Base-by-base conservation (phyloP, 2,888 invertebrate species). In the Tuberolachnus salignus region DNA sequence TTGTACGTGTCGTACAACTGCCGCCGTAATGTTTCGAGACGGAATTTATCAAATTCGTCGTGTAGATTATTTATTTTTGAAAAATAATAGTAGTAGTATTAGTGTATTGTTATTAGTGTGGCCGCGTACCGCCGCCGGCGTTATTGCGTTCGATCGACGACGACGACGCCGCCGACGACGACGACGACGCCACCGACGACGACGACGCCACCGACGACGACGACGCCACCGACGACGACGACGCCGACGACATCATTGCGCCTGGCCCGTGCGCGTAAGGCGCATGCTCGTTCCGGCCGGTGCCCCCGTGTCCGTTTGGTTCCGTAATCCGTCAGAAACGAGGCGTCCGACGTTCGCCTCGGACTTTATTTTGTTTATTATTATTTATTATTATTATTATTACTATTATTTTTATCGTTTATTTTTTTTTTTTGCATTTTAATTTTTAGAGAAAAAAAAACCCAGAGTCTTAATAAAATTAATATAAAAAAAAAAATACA, bases 281-380 rank as follows among this genome's bases (percentile, higher is more conserved):
- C 75, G 75, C 75, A 75, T 66, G 75, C 66, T 67, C 75, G 1
- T 16, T 59, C 34, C 34, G 34, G 16, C 23, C 23, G 21, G 19
- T 49, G 53, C 21, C 44, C 46, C 46, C 19, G 46, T 59, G 75
- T 59, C 34, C 67, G 57, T 78, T 69, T 51, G 57, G 49, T 67
- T 57, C 66, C 75, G 46, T 69, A 59, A 59, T 49, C 59, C 66
- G 57, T 34, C 75, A 3, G 57, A 59, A 67, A 78, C 75, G 75
- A 75, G 75, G 75, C 75, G 75, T 78, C 75, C 67, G 67, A 67
- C 75, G 46, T 67, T 78, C 57, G 71, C 67, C 75, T 55, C 75
- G 57, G 49, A 49, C 63, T 42, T 64, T 49, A 44, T 26, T 26
- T 66, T 57, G 42, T 34, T 55, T 66, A n/a, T 78, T 78, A 11